phyloP scores from a whole-genome alignment of 2,888 invertebrate genomes.

The Ectobius pallidus region DNA sequence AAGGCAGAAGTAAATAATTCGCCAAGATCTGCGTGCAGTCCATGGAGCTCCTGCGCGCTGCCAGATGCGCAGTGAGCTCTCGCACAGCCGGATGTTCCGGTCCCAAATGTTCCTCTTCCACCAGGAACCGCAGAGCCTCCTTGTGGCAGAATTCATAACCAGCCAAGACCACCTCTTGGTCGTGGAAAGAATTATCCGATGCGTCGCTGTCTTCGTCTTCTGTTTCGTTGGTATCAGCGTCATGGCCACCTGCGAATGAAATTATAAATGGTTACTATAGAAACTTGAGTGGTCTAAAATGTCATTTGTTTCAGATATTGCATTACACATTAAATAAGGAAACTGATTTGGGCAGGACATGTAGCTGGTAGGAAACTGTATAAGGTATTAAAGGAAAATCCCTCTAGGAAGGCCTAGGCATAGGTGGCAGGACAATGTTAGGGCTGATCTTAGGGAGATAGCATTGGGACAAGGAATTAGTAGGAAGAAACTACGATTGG shows the following conservation, averaged over 20 bases:
- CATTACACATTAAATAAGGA: not conserved
- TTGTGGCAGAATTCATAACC: constrained; percentile 39
- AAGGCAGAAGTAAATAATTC: constrained; percentile 13
- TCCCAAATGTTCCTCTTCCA: constrained; percentile 35
- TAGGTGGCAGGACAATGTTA: too few relatives aligned
- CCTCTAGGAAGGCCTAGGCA: too few relatives aligned
- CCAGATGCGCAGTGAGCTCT: constrained; percentile 33
- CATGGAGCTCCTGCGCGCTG: constrained; percentile 18
- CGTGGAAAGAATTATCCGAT: not conserved
- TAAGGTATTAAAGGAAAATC: too few relatives aligned
- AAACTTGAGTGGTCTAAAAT: too few relatives aligned
- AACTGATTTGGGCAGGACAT: too few relatives aligned
- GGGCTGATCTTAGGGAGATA: too few relatives aligned
- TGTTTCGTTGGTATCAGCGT: not conserved
- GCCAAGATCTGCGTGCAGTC: constrained; percentile 20
- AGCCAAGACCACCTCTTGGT: constrained; percentile 35
- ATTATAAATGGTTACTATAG: too few relatives aligned
- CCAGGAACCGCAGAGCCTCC: constrained; percentile 39
- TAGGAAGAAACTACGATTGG: too few relatives aligned
- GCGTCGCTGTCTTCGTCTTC: constrained; percentile 22
- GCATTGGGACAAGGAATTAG: too few relatives aligned
- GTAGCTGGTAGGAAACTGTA: too few relatives aligned
- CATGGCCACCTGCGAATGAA: too few relatives aligned
- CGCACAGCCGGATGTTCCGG: constrained; percentile 38
- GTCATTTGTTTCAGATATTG: not conserved